Conservation (phyloP, 2,888 invertebrate species). For the Parnassius mnemosyne region DNA sequence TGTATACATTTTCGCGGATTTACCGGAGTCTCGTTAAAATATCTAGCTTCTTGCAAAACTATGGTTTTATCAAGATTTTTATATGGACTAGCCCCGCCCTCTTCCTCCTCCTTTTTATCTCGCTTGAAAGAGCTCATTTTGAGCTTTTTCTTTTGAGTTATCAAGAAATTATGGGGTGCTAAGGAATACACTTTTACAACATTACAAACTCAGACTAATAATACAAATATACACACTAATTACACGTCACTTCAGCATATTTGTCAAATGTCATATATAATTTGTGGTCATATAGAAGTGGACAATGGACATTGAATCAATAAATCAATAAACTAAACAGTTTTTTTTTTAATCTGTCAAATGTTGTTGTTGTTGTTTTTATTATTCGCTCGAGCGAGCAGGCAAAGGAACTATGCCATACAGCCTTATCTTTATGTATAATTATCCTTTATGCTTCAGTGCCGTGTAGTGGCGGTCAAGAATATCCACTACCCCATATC, state of each 20-base stretch:
- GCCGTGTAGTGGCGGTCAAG: too few relatives aligned
- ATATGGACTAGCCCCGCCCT: slow-evolving; percentile 94
- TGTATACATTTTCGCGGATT: slow-evolving; percentile 98
- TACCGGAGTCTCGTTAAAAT: slow-evolving; percentile 98
- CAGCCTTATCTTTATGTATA: too few relatives aligned
- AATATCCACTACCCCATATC: too few relatives aligned
- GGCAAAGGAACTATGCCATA: background rate
- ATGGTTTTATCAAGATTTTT: slow-evolving; percentile 97
- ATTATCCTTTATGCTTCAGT: too few relatives aligned
- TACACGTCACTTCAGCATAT: slow-evolving; percentile 36
- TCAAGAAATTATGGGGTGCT: slow-evolving; percentile 63
- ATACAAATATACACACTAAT: slow-evolving; percentile 29
- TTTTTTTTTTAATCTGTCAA: slow-evolving; percentile 7
- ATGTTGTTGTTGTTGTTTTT: slow-evolving; percentile 3
- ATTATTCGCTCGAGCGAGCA: too few relatives aligned
- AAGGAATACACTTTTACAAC: slow-evolving; percentile 70
- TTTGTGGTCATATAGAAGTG: too few relatives aligned
- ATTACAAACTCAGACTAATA: slow-evolving; percentile 16
- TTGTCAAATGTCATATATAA: slow-evolving; percentile 30
- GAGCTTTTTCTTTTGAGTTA: slow-evolving; percentile 61
- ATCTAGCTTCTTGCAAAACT: slow-evolving; percentile 97
- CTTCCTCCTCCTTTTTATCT: slow-evolving; percentile 97
- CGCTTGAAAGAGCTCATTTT: slow-evolving; percentile 91
- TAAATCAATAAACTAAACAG: too few relatives aligned
- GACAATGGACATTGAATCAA: too few relatives aligned